Base-by-base conservation (phyloP, 2,888 invertebrate genomes). In the Tetanocera ferruginea region DNA sequence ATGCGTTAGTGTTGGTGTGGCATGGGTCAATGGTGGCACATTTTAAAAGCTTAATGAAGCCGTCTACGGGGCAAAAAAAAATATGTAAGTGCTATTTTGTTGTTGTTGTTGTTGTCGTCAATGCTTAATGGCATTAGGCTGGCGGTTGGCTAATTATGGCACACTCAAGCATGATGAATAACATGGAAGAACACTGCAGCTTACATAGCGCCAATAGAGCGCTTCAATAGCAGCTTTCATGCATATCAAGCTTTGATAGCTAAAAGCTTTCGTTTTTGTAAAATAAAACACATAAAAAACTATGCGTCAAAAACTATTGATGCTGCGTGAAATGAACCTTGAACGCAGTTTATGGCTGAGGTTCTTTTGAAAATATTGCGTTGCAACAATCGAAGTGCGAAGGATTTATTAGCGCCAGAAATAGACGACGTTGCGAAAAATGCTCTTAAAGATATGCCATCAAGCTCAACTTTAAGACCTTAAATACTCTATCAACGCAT, bases 191-290 rank as follows among this genome's bases (percentile, higher is more conserved):
- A 43, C 43, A 11, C 14, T 43, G 2, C 43, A 2, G 14, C 43
- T 6, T 43, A 1, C 43, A 14, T 25, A 23, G 57, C 6, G 57
- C 4, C 25, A 25, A 23, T 25, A 0, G 57, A 28, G 19, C 25
- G 19, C 28, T 60, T 60, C 28, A 25, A 60, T 25, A 14, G 9
- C 25, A 52, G 49, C 69, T 17, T 70, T 70, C 19, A 52, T 55
- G 52, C 43, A 34, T 28, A 19, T n/a, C 37, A 19, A 23, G n/a
- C 57, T 37, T 28, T 57, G 34, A 57, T 43, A 23, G 72, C 60
- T 72, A 72, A 72, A 72, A 72, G 60, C 72, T 72, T 51, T 31
- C 55, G 57, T 34, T 37, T 71, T 17, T 19, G 9, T 19, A 28
- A 14, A 28, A 23, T 31, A 34, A 34, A 37, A 23, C n/a, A 67